A percentile compares a stretch with the other conserved stretches of the same genome.
Evolutionary conservation across 2,888 invertebrate genomes (phyloP).

Genomic region (Notodonta dromedarius): DNA sequence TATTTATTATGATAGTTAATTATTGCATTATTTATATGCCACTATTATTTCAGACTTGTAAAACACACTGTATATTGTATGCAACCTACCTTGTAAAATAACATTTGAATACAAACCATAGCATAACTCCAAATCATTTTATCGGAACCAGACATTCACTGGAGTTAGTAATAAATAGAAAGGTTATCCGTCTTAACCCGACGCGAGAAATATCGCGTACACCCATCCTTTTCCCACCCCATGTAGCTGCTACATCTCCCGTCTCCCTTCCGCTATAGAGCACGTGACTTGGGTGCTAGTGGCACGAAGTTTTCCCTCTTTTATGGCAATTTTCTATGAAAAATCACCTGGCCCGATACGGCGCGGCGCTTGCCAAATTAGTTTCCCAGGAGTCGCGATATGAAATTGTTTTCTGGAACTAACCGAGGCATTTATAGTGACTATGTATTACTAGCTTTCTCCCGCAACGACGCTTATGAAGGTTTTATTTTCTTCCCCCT

Average conservation of each 20-base stretch:
- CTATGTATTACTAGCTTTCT: neutral
- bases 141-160: constrained; percentile 6
- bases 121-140: constrained; percentile 5
- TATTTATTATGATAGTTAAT: too few relatives aligned
- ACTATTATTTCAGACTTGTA: too few relatives aligned
- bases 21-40: too few relatives aligned
- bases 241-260: constrained; percentile 11
- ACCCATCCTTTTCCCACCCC: constrained; percentile 36
- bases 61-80: too few relatives aligned
- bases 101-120: too few relatives aligned
- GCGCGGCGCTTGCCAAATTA: constrained; percentile 53
- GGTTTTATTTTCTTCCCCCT: too few relatives aligned
- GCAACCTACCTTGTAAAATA: too few relatives aligned
- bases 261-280: constrained; percentile 43
- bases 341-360: constrained; percentile 68
- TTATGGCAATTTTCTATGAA: constrained; percentile 72
- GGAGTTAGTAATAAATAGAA: constrained; percentile 46
- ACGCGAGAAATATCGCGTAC: constrained; percentile 42
- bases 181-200: constrained; percentile 55
- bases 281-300: constrained; percentile 74
- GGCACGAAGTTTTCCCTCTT: constrained; percentile 58
- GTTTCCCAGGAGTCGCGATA: constrained; percentile 41
- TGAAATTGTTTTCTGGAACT: constrained; percentile 28
- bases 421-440: neutral
- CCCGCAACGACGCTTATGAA: too few relatives aligned